phyloP scores from a whole-genome alignment of 1,140 invertebrate species.

The Drosophila sproati region DNA sequence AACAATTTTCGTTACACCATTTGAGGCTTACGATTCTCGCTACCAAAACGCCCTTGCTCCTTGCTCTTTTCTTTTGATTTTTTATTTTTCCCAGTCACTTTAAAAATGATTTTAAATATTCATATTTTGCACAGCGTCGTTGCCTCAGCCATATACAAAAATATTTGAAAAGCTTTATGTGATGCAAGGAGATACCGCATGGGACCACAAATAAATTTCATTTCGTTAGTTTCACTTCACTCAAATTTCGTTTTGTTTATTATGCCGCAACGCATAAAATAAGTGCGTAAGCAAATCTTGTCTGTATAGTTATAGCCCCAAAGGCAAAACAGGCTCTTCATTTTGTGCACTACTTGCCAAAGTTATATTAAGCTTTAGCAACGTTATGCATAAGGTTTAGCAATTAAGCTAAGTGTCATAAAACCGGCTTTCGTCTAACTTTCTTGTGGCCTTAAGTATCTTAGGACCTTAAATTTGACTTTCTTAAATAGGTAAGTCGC shows the following conservation, averaged over 20 bases:
- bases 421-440: conserved; percentile 3
- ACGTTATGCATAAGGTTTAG: conserved; percentile 25
- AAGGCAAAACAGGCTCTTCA: neutral
- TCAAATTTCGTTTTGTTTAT: conserved; percentile 26
- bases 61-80: conserved; percentile 28
- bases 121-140: conserved; percentile 18
- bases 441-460: neutral
- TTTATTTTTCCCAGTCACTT: neutral
- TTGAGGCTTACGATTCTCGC: conserved; percentile 25
- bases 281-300: conserved; percentile 15
- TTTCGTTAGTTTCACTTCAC: conserved; percentile 64
- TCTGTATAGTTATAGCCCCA: neutral
- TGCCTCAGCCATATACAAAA: neutral
- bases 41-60: conserved; percentile 35
- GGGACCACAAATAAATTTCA: conserved; percentile 61
- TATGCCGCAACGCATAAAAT: conserved; percentile 36
- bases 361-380: conserved; percentile 72
- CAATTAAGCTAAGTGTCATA: conserved; percentile 57
- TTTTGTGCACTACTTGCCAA: conserved; percentile 37
- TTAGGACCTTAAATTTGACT: neutral
- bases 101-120: conserved; percentile 4
- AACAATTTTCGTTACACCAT: conserved; percentile 53
- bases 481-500: neutral
- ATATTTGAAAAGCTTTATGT: neutral
- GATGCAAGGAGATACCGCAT: conserved; percentile 11